Evolutionary conservation across 2,113 vertebrate genomes (phyloP).

Genomic region (Mungos mungo): DNA sequence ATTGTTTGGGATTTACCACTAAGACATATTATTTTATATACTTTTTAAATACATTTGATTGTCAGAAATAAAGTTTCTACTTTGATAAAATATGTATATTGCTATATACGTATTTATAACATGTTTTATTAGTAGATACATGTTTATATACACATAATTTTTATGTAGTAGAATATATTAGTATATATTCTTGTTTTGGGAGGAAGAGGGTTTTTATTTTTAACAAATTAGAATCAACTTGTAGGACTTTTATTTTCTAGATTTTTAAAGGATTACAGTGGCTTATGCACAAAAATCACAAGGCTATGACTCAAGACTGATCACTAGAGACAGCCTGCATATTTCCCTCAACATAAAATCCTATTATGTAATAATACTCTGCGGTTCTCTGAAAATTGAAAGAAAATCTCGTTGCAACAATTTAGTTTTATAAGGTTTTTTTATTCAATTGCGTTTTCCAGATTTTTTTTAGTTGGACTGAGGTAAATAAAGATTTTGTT

Average conservation of each 20-base stretch:
- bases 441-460: neutral
- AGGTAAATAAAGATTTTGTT: neutral
- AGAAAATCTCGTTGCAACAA: neutral
- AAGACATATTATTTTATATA: neutral
- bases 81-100: neutral
- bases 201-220: neutral
- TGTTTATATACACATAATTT: neutral
- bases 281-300: neutral
- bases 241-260: neutral
- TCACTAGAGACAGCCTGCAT: neutral
- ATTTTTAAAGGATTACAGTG: neutral
- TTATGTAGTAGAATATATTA: neutral
- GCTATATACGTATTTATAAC: neutral
- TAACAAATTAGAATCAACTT: neutral
- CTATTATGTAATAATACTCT: neutral
- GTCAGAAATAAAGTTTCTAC: neutral
- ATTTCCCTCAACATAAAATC: neutral
- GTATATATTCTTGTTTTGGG: neutral
- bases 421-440: neutral
- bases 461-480: neutral
- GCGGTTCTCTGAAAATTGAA: neutral
- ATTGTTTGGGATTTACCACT: neutral
- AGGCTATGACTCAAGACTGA: constrained; percentile 4
- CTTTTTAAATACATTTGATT: neutral
- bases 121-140: neutral